Evolutionary conservation across 2,113 vertebrate species (phyloP).

Genomic region (Copsychus sechellarum): DNA sequence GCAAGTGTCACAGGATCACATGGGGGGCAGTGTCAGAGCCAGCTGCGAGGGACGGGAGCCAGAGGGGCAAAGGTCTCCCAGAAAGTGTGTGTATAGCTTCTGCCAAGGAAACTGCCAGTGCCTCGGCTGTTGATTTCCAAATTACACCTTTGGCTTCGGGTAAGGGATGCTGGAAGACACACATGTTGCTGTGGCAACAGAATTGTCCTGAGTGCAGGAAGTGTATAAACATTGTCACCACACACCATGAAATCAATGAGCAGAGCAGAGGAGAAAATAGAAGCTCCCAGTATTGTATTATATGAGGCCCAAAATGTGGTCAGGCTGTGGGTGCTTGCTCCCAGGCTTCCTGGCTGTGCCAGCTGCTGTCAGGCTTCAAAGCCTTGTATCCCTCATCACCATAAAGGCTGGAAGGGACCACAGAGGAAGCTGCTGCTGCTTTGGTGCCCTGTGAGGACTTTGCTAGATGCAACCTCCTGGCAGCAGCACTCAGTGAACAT

Average conservation of each 20-base stretch:
- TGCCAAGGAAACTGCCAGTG: slow-evolving; percentile 58
- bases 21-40: not conserved
- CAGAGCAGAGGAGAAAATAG: slow-evolving; percentile 76
- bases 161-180: slow-evolving; percentile 53
- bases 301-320: slow-evolving; percentile 41
- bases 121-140: slow-evolving; percentile 75
- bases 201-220: slow-evolving; percentile 76
- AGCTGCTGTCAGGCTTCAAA: not conserved
- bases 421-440: not conserved
- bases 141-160: slow-evolving; percentile 76
- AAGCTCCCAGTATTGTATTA: slow-evolving; percentile 67
- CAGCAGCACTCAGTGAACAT: not conserved
- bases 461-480: not conserved
- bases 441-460: not conserved
- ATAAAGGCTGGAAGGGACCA: not conserved
- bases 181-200: slow-evolving; percentile 78
- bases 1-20: not conserved
- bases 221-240: slow-evolving; percentile 78
- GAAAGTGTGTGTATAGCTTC: slow-evolving; percentile 12
- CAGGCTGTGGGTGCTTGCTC: not conserved
- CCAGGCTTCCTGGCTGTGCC: not conserved
- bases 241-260: slow-evolving; percentile 72
- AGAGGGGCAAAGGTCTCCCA: not conserved
- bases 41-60: not conserved
- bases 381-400: not conserved